Percentiles rank a stretch among this genome's conserved stretches.
These are phyloP conservation scores for Dasyurus viverrinus DNA, from an alignment of 2,113 vertebrate species.

Conservation along the genomic window DNA sequence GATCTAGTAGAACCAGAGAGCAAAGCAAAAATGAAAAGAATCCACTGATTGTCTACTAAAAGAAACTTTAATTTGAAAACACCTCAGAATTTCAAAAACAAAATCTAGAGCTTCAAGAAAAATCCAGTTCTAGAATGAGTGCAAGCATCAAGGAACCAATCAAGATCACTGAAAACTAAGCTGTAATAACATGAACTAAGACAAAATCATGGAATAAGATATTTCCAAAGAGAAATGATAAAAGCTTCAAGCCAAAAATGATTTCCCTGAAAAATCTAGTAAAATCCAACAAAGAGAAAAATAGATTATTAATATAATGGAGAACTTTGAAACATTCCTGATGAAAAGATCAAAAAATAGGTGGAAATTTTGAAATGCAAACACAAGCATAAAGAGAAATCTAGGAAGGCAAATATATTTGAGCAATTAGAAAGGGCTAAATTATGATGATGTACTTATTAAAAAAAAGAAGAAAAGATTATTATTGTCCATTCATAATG, in stretches of 20 bases:
- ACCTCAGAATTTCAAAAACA: not conserved
- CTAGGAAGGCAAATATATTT: too few species aligned
- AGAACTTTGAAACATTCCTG: not conserved
- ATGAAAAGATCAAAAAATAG: not conserved
- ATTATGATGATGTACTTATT: too few species aligned
- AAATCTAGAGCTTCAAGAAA: not conserved
- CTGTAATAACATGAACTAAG: not conserved
- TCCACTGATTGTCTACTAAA: not conserved
- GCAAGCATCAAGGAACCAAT: not conserved
- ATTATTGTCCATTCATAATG: too few species aligned
- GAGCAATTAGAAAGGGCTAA: too few species aligned
- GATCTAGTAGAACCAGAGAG: not conserved
- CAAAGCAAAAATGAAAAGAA: not conserved
- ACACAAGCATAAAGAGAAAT: not conserved
- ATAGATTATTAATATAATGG: not conserved
- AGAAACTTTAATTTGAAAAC: not conserved
- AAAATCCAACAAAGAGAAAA: not conserved
- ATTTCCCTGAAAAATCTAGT: not conserved
- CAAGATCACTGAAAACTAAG: not conserved
- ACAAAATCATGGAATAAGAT: not conserved
- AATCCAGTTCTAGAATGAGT: not conserved
- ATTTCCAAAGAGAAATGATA: not conserved
- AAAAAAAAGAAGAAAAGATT: too few species aligned
- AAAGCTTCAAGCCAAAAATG: not conserved
- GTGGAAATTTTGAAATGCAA: not conserved